Base-by-base conservation (phyloP, 2,888 invertebrate genomes). In the Drosophila lacicola region DNA sequence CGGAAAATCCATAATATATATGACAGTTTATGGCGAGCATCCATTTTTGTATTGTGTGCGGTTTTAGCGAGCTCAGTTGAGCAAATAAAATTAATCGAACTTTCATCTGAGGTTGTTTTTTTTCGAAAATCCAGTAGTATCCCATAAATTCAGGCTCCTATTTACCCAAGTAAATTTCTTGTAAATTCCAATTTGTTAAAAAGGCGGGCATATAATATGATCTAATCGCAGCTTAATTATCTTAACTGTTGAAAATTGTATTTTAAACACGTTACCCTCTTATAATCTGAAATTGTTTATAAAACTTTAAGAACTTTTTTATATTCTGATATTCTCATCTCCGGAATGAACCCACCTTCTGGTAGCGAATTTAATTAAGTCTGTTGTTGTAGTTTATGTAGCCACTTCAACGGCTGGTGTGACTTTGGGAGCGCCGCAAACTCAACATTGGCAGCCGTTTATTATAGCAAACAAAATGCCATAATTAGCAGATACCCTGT, bases 381-480 rank as follows among this genome's bases (percentile, higher is more conserved):
- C 68, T 36, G 55, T 13, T 41, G 10, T 41, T 55, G 55, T 36
- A 14, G 14, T 67, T 78, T 83, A 82, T 83, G 66, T 68, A 45
- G 65, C 54, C 81, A 74, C 78, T 86, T 86, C 62, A 58, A 65
- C 53, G 50, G 50, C 63, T 60, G 64, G 68, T 56, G 70, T 37
- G 74, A 80, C 64, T 86, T 83, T 74, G 70, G 75, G 68, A 79
- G 74, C 73, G 81, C 72, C 70, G 70, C 67, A 70, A 71, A 83
- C 80, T 74, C 74, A 79, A 86, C 80, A 80, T 80, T 68, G 69
- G 25, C 64, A 82, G 76, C 85, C 80, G 58, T 68, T 79, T 74
- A 85, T 85, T 85, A 82, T 69, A 58, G 51, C 68, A 74, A 70
- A 80, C 74, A 74, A 85, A 83, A 77, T 53, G 73, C 85, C 76